These are phyloP conservation scores for Sminthurinus signatus DNA, from an alignment of 1,140 invertebrate genomes.

Conservation along the genomic window DNA sequence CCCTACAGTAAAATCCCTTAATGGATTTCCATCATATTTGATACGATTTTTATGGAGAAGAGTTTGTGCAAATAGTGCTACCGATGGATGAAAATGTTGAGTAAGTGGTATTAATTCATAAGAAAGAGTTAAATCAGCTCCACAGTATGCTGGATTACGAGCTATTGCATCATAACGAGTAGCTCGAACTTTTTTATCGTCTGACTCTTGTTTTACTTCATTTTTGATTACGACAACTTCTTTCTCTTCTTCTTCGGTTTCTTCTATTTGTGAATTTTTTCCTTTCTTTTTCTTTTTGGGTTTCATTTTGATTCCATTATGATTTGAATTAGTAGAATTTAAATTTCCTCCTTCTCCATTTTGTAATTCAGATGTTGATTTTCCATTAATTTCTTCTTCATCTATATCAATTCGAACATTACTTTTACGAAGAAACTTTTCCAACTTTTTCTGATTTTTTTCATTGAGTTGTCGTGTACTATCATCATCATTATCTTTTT, in stretches of 20 bases:
- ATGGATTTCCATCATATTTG: slow-evolving; percentile 81
- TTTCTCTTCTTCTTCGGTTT: too few species aligned
- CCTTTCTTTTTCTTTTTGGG: too few species aligned
- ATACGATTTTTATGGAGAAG: slow-evolving; percentile 69
- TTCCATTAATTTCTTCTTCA: too few species aligned
- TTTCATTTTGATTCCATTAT: not conserved
- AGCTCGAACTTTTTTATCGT: slow-evolving; percentile 39
- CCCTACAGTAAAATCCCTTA: slow-evolving; percentile 82
- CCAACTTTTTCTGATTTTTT: slow-evolving; percentile 44
- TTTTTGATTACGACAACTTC: slow-evolving; percentile 6
- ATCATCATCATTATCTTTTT: slow-evolving; percentile 14
- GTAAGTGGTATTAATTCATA: slow-evolving; percentile 65
- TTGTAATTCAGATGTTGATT: too few species aligned
- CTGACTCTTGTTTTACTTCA: slow-evolving; percentile 8
- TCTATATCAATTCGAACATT: slow-evolving; percentile 7
- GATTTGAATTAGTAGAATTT: too few species aligned
- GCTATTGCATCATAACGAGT: slow-evolving; percentile 61
- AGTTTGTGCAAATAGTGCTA: slow-evolving; percentile 76
- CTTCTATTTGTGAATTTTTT: too few species aligned
- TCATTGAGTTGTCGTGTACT: not conserved
- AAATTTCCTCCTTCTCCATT: too few species aligned
- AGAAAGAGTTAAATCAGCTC: slow-evolving; percentile 60
- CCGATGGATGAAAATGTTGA: slow-evolving; percentile 83
- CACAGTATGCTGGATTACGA: slow-evolving; percentile 76
- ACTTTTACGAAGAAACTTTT: slow-evolving; percentile 44